Conservation (phyloP, 2,888 invertebrate genomes). For the Lasioglossum lativentre region DNA sequence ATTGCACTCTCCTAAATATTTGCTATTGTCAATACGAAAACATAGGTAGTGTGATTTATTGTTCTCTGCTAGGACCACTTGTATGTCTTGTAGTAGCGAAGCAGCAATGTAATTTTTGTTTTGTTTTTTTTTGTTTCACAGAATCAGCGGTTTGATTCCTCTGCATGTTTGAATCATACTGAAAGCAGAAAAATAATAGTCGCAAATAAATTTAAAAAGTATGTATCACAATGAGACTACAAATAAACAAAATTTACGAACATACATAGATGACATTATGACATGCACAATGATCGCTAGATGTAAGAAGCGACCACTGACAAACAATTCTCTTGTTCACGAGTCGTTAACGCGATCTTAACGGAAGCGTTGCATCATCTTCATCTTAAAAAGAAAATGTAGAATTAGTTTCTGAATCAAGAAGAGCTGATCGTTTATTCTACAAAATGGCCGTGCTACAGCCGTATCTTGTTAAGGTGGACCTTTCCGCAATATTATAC, state of each 20-base stretch:
- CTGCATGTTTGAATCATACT: constrained; percentile 73
- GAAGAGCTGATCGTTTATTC: neutral
- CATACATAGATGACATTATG: constrained; percentile 76
- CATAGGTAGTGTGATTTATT: constrained; percentile 55
- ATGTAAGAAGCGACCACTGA: constrained; percentile 61
- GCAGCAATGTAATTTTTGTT: constrained; percentile 68
- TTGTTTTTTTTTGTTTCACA: constrained; percentile 51
- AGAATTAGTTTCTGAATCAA: neutral
- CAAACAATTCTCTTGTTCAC: constrained; percentile 65
- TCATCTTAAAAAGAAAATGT: neutral
- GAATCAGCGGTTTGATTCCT: constrained; percentile 71
- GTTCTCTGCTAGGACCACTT: constrained; percentile 68
- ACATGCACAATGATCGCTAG: constrained; percentile 76
- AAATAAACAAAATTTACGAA: constrained; percentile 77
- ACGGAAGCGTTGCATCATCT: neutral
- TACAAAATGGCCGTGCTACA: neutral
- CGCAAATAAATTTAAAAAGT: constrained; percentile 72
- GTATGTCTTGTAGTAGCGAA: constrained; percentile 72
- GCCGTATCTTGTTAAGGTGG: neutral
- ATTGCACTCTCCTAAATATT: constrained; percentile 40
- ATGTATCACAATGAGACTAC: constrained; percentile 78
- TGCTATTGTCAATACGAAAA: constrained; percentile 61
- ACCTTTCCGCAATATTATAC: neutral
- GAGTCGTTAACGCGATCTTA: neutral
- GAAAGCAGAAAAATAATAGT: constrained; percentile 75